A percentile compares a stretch with the other conserved stretches of the same genome.
phyloP scores from a whole-genome alignment of 1,140 invertebrate species.

The Pachypeltis micranthus region DNA sequence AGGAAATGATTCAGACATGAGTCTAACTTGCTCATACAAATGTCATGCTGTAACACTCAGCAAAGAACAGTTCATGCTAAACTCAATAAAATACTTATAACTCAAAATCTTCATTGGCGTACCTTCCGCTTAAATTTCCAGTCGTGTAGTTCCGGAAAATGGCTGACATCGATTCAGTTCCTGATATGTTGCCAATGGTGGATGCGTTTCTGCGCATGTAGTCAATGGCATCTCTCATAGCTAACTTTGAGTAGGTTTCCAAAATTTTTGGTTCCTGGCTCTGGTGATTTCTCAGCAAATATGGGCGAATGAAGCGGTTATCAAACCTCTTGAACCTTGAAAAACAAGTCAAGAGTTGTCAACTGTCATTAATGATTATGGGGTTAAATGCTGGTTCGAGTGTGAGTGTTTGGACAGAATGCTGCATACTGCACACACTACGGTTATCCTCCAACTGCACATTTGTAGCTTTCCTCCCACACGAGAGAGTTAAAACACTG shows the following conservation, averaged over 20 bases:
- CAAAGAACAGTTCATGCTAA: no score
- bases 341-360: not conserved
- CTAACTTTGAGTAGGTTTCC: conserved; percentile 85
- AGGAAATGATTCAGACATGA: no score
- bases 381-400: no score
- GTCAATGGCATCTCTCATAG: conserved; percentile 85
- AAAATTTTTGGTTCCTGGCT: conserved; percentile 87
- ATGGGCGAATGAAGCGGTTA: conserved; percentile 81
- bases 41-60: no score
- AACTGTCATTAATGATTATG: no score
- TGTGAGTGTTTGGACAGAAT: not conserved
- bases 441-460: no score
- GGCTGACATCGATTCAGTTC: conserved; percentile 77
- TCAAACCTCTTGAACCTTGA: conserved; percentile 83
- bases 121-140: conserved; percentile 71
- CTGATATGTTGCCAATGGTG: conserved; percentile 67
- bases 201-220: conserved; percentile 75
- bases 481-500: no score
- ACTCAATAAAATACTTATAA: no score
- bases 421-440: not conserved
- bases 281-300: conserved; percentile 67
- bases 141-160: conserved; percentile 77
- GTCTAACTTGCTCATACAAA: no score
- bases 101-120: no score
- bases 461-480: no score